Conservation (phyloP, 2,113 vertebrate species). For the Lepisosteus oculatus region DNA sequence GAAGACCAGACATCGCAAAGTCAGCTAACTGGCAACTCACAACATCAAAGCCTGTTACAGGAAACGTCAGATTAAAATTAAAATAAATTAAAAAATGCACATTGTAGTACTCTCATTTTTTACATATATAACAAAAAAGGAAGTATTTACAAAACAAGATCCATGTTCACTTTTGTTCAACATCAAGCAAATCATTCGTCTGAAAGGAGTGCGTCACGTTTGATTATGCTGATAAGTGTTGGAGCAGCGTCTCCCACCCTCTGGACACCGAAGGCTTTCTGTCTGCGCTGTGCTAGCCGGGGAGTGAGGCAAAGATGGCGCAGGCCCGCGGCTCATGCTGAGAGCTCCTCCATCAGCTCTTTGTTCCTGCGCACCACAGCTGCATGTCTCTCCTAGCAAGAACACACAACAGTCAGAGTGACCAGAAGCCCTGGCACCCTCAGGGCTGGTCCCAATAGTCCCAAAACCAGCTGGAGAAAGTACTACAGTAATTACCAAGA, state of each 20-base stretch:
- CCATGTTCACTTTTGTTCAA: slow-evolving; percentile 55
- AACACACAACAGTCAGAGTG: slow-evolving; percentile 4
- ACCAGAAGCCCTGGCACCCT: neutral
- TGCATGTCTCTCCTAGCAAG: slow-evolving; percentile 82
- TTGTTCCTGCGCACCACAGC: slow-evolving; percentile 94
- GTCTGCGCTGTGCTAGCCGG: slow-evolving; percentile 30
- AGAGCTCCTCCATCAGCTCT: slow-evolving; percentile 84
- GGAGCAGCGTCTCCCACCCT: no score
- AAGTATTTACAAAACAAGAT: slow-evolving; percentile 73
- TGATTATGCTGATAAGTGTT: slow-evolving; percentile 23
- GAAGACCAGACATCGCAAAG: slow-evolving; percentile 45
- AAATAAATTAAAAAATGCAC: slow-evolving; percentile 52
- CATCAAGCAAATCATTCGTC: slow-evolving; percentile 60
- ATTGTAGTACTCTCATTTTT: slow-evolving; percentile 63
- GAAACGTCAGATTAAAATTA: slow-evolving; percentile 49
- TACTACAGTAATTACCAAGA: no score
- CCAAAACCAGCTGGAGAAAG: no score
- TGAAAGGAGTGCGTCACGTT: slow-evolving; percentile 45
- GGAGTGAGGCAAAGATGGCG: slow-evolving; percentile 24
- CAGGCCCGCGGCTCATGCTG: slow-evolving; percentile 50
- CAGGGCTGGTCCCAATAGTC: neutral
- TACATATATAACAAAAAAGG: slow-evolving; percentile 69
- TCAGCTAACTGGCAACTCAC: slow-evolving; percentile 67
- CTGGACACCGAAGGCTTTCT: no score
- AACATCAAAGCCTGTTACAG: slow-evolving; percentile 62